Base-by-base conservation (phyloP, 2,888 invertebrate species). In the Tethea ocularis region DNA sequence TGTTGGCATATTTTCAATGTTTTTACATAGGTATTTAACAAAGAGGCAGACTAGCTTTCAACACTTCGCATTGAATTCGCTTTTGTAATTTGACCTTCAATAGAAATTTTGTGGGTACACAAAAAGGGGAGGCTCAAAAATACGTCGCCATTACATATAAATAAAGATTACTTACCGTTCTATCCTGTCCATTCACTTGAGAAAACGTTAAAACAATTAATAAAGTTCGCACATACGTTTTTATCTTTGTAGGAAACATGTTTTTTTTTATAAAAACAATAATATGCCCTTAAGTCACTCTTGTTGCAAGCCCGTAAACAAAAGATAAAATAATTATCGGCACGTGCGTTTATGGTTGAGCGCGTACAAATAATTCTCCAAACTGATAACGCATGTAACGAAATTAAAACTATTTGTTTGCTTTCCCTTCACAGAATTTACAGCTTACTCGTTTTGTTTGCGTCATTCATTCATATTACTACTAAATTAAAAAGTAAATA, bases 131-230 rank as follows among this genome's bases (percentile, higher is more conserved):
- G 58, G 57, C 57, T 57, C 22, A 10, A 24, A 33, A 13, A 13
- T 33, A 13, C 33, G 33, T 54, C 52, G 41, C 56, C 17, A 52
- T 13, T 57, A 52, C 26, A 59, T n/a, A 56, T 51, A 58, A 56
- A 59, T 33, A 60, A 52, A 56, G 10, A 69, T 61, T 33, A 72
- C 80, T 73, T 71, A 91, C 91, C 86, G 83, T 82, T 74, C 91
- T 87, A 52, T 91, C 88, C 66, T 87, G 84, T 62, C 87, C 91
- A 64, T 69, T 70, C 22, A 72, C 82, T 20, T 71, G 67, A 29
- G 80, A 80, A 60, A 85, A 24, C 59, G 80, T 63, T 61, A 77
- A 71, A 72, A 81, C 67, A 69, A 87, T 59, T 51, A 87, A 68
- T 66, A 88, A 77, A 62, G 71, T 70, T 61, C 69, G 73, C 59